Percentiles rank a stretch among this genome's conserved stretches.
phyloP scores from a whole-genome alignment of 2,797 vertebrate species.

The Tadarida brasiliensis region DNA sequence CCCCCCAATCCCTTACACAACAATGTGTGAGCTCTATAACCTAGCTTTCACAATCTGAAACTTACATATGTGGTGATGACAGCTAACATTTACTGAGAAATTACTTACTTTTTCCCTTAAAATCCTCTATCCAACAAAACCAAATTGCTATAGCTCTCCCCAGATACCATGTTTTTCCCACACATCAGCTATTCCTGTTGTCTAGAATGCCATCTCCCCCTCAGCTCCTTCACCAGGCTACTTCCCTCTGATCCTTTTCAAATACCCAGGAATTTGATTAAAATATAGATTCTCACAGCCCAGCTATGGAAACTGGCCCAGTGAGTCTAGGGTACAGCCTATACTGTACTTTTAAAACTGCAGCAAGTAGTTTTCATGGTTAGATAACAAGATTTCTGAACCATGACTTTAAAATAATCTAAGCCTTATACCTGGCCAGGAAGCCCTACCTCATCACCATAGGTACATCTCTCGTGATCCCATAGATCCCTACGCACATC shows the following conservation, averaged over 20 bases:
- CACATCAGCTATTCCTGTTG: neutral
- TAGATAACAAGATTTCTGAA: slow-evolving; percentile 4
- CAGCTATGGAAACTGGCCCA: neutral
- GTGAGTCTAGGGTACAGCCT: neutral
- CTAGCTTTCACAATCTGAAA: neutral
- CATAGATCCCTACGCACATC: neutral
- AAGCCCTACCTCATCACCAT: neutral
- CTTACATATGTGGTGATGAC: neutral
- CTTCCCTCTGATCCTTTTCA: neutral
- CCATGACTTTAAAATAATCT: neutral
- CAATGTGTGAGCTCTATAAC: neutral
- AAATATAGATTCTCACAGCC: neutral
- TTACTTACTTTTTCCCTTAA: neutral
- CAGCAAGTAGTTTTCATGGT: neutral
- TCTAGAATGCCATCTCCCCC: neutral
- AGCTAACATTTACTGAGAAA: slow-evolving; percentile 13
- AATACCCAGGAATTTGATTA: neutral
- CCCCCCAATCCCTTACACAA: neutral
- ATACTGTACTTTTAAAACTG: neutral
- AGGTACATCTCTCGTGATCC: neutral
- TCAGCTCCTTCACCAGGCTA: neutral
- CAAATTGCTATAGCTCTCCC: neutral
- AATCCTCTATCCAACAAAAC: slow-evolving; percentile 2
- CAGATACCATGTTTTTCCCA: neutral
- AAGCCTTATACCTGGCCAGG: neutral